Percentiles rank a stretch among this genome's conserved stretches.
Conservation (phyloP, 2,888 invertebrate genomes). For the Lasioglossum malachurum region DNA sequence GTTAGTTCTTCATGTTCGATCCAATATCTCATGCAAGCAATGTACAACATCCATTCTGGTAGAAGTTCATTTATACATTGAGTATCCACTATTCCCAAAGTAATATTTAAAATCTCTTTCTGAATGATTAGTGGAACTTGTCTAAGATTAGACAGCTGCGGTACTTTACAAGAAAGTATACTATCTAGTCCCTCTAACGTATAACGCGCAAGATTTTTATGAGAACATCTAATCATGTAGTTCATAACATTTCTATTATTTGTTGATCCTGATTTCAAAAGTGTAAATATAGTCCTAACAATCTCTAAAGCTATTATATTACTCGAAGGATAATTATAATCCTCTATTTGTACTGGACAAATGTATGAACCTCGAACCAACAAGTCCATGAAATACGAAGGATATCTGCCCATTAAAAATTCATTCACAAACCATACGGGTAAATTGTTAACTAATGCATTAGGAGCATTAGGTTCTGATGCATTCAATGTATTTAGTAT, state of each 20-base stretch:
- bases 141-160: conserved; percentile 81
- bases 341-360: conserved; percentile 90
- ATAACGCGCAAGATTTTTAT: conserved; percentile 66
- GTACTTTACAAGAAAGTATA: conserved; percentile 73
- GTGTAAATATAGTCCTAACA: conserved; percentile 87
- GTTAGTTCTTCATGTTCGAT: conserved; percentile 83
- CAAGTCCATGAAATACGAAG: conserved; percentile 90
- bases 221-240: conserved; percentile 78
- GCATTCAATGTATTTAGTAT: conserved; percentile 17
- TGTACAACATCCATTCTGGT: conserved; percentile 87
- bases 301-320: conserved; percentile 88
- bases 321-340: conserved; percentile 87
- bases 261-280: conserved; percentile 76
- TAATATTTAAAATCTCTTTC: conserved; percentile 85
- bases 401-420: conserved; percentile 87
- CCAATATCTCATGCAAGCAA: conserved; percentile 88
- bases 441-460: conserved; percentile 53
- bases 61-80: conserved; percentile 85
- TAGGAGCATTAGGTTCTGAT: background rate
- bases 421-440: conserved; percentile 88
- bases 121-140: conserved; percentile 72
- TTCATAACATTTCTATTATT: conserved; percentile 67
- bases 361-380: conserved; percentile 88
- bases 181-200: conserved; percentile 57
- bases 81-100: conserved; percentile 85